phyloP scores from a whole-genome alignment of 30 jellyfish, hydroid and myxozoan species.

The Chrysaora quinquecirrha region DNA sequence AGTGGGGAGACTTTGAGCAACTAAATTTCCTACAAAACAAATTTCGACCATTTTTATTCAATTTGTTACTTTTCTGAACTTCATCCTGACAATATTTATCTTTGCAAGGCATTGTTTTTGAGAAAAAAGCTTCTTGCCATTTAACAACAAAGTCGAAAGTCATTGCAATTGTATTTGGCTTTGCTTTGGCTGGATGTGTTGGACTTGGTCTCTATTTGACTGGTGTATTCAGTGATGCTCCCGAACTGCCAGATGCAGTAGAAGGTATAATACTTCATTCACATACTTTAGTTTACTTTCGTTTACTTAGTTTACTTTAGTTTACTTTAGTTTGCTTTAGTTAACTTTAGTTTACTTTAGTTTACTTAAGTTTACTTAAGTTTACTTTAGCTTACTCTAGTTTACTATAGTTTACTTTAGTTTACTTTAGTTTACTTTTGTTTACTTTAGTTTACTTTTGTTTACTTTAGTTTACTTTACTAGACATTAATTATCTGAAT shows the following conservation, averaged over 20 bases:
- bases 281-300: background rate
- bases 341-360: background rate
- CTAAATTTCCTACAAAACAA: too few species aligned
- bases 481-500: too few species aligned
- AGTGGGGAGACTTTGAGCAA: too few species aligned
- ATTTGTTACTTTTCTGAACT: too few species aligned
- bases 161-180: constrained; percentile 39
- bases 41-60: too few species aligned
- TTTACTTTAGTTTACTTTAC: background rate
- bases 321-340: background rate
- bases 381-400: background rate
- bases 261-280: constrained; percentile 42
- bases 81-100: too few species aligned
- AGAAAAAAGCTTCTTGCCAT: constrained; percentile 27
- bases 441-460: background rate
- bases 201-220: constrained; percentile 32
- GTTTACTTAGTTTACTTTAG: background rate
- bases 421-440: background rate
- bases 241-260: constrained; percentile 39
- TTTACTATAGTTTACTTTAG: background rate
- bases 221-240: constrained; percentile 61
- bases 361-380: background rate
- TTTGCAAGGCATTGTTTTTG: constrained; percentile 45
- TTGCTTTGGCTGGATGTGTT: constrained; percentile 48
- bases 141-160: constrained; percentile 25